A percentile compares a stretch with the other conserved stretches of the same genome.
These are phyloP conservation scores for Diuraphis noxia DNA, from an alignment of 1,140 invertebrate genomes.

Conservation along the genomic window DNA sequence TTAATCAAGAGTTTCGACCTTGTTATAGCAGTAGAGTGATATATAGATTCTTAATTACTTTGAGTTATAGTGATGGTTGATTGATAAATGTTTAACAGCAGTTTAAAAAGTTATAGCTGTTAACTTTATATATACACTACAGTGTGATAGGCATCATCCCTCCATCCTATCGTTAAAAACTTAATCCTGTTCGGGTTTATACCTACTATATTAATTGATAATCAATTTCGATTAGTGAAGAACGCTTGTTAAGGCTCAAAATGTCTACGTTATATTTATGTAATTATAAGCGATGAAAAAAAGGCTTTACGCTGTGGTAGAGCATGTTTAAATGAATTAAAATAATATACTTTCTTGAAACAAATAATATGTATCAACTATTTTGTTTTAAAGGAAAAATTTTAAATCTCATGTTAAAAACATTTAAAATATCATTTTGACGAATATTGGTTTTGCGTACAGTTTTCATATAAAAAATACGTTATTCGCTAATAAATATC, in stretches of 20 bases:
- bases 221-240: background rate
- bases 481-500: background rate
- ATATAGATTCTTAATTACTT: background rate
- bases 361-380: background rate
- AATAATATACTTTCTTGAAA: background rate
- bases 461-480: background rate
- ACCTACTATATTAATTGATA: background rate
- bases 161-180: background rate
- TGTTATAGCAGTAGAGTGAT: background rate
- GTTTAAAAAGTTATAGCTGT: slow-evolving; percentile 6
- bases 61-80: background rate
- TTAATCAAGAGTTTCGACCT: background rate
- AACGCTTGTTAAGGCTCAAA: background rate
- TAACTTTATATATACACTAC: background rate
- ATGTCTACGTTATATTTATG: background rate
- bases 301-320: background rate
- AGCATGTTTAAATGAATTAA: background rate
- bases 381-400: background rate
- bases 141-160: background rate
- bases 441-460: background rate
- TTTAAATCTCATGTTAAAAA: background rate
- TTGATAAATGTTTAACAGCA: background rate
- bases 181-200: background rate
- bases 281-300: background rate
- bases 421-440: background rate